phyloP scores from a whole-genome alignment of 2,797 vertebrate species.

The Semaprochilodus insignis region DNA sequence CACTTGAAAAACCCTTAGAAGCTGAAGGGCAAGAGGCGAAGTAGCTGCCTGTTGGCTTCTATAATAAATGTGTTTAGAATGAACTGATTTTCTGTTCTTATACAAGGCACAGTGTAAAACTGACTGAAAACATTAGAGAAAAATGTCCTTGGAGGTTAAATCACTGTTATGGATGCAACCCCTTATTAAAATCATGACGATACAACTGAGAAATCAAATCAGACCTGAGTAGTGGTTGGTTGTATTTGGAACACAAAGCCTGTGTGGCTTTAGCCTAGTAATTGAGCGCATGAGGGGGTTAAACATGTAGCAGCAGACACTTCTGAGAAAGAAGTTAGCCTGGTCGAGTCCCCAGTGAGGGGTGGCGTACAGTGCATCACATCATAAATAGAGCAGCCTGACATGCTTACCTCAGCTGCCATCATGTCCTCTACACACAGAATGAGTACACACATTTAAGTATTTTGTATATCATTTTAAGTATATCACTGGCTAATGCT shows the following conservation, averaged over 20 bases:
- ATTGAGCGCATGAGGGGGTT: background rate
- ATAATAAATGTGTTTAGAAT: too few species aligned
- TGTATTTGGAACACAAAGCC: background rate
- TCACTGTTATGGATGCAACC: too few species aligned
- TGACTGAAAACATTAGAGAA: too few species aligned
- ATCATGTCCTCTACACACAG: conserved; percentile 29
- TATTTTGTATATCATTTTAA: too few species aligned
- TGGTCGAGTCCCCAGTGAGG: conserved; percentile 60
- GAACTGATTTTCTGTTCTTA: too few species aligned
- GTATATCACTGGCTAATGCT: background rate
- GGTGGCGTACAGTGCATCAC: conserved; percentile 60
- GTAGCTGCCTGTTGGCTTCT: background rate
- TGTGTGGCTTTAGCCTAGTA: background rate
- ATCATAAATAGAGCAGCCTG: conserved; percentile 70
- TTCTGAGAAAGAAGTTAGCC: conserved; percentile 44
- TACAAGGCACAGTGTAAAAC: too few species aligned
- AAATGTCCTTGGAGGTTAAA: too few species aligned
- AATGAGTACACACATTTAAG: conserved; percentile 24
- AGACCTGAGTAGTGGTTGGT: too few species aligned
- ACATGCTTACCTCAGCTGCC: conserved; percentile 71
- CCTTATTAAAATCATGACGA: too few species aligned
- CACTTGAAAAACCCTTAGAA: background rate
- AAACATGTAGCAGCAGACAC: background rate
- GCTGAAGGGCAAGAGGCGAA: too few species aligned
- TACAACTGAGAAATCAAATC: too few species aligned